Conservation (phyloP, 1,140 invertebrate genomes). For the Drosophila trapezifrons region DNA sequence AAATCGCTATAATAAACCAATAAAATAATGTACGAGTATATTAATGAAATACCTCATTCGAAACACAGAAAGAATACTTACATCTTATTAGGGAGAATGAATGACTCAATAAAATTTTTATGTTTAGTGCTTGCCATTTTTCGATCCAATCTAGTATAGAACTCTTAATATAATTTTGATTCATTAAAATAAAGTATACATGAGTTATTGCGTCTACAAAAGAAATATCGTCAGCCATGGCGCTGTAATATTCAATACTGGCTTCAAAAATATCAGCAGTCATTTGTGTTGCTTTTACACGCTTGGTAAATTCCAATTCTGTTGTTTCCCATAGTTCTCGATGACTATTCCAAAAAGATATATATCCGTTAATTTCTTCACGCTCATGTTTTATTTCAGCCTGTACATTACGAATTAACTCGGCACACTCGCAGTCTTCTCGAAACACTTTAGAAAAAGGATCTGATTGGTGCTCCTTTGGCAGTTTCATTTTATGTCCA, state of each 20-base stretch:
- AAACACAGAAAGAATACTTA: conserved; percentile 13
- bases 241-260: conserved; percentile 86
- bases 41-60: not conserved
- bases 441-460: conserved; percentile 85
- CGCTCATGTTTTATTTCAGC: conserved; percentile 87
- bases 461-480: conserved; percentile 59
- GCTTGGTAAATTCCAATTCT: conserved; percentile 90
- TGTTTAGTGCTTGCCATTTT: no score
- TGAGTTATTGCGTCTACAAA: no score
- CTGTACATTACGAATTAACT: conserved; percentile 86
- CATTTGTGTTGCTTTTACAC: conserved; percentile 89
- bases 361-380: conserved; percentile 86
- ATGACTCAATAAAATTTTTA: conserved; percentile 87
- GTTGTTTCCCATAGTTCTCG: conserved; percentile 92
- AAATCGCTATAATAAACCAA: conserved; percentile 34
- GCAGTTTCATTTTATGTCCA: conserved; percentile 87
- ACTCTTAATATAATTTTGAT: no score
- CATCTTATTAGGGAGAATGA: conserved; percentile 84
- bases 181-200: no score
- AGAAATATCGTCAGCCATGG: no score
- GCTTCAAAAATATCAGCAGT: conserved; percentile 89
- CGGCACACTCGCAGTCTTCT: conserved; percentile 86
- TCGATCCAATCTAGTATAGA: no score
- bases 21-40: not conserved
- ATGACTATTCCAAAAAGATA: conserved; percentile 91